phyloP scores from a whole-genome alignment of 2,888 invertebrate species.

The Tillus elongatus region DNA sequence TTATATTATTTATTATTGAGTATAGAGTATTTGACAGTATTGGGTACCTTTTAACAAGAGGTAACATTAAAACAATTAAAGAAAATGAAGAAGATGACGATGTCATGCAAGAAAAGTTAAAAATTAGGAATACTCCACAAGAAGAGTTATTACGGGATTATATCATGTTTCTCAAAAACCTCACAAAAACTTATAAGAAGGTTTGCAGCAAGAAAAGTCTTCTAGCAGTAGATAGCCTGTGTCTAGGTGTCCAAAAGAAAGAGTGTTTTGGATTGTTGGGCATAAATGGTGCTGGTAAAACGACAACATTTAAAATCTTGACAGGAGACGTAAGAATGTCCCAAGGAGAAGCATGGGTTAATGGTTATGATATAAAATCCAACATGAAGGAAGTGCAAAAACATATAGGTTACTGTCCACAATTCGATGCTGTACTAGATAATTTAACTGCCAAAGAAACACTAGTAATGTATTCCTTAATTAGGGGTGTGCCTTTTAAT shows the following conservation, averaged over 20 bases:
- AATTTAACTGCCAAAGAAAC: too few species aligned
- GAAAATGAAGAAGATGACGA: constrained; percentile 44
- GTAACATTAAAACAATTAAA: too few species aligned
- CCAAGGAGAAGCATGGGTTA: constrained; percentile 60
- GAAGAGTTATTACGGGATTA: constrained; percentile 38
- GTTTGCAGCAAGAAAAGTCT: too few species aligned
- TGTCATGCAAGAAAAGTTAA: constrained; percentile 47
- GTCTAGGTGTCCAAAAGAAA: constrained; percentile 55
- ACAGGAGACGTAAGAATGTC: constrained; percentile 72
- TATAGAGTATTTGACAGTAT: too few species aligned
- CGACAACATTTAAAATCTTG: constrained; percentile 82
- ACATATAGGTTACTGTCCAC: too few species aligned
- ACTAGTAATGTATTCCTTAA: constrained; percentile 44
- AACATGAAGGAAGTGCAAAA: constrained; percentile 52
- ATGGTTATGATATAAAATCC: constrained; percentile 36
- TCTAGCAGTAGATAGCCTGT: constrained; percentile 64
- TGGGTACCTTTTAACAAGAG: too few species aligned
- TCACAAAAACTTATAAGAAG: constrained; percentile 65
- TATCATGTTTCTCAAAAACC: constrained; percentile 52
- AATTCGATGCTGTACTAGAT: too few species aligned
- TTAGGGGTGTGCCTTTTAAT: constrained; percentile 40
- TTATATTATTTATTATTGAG: too few species aligned
- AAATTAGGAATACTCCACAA: constrained; percentile 40
- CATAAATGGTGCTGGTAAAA: constrained; percentile 82
- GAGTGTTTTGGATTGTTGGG: constrained; percentile 79